phyloP scores from a whole-genome alignment of 2,113 vertebrate species.

The Rhagologus leucostigma region DNA sequence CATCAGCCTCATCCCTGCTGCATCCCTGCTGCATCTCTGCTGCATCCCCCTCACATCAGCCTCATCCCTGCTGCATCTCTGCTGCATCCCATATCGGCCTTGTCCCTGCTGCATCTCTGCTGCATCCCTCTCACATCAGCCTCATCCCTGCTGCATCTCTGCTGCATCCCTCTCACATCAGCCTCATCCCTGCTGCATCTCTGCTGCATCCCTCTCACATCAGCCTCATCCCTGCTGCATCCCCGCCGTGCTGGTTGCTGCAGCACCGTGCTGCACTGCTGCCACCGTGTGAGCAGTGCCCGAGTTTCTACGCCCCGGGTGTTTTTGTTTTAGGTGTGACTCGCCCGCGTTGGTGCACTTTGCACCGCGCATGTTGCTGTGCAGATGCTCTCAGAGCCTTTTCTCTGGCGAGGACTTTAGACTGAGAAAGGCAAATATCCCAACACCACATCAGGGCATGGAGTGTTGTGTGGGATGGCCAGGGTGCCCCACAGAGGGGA shows the following conservation, averaged over 20 bases:
- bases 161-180: background rate
- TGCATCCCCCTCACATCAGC: background rate
- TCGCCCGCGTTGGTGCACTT: background rate
- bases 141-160: background rate
- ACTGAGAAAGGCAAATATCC: background rate
- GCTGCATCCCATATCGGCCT: too few relatives aligned
- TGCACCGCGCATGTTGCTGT: rapidly evolving
- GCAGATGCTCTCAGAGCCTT: background rate
- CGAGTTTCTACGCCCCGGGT: rapidly evolving
- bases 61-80: background rate
- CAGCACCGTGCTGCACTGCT: slow-evolving; percentile 10
- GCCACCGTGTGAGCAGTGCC: slow-evolving; percentile 37
- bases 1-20: background rate
- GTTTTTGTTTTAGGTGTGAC: background rate
- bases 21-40: background rate
- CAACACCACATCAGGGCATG: rapidly evolving
- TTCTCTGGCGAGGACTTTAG: background rate
- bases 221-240: background rate
- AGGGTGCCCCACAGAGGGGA: background rate
- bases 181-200: background rate
- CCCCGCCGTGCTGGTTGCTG: background rate
- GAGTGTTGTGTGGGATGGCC: background rate
- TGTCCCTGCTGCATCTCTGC: too few relatives aligned
- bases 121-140: background rate
- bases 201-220: rapidly evolving